Evolutionary conservation across 2,113 vertebrate genomes (phyloP).

Genomic region (Glareola pratincola): DNA sequence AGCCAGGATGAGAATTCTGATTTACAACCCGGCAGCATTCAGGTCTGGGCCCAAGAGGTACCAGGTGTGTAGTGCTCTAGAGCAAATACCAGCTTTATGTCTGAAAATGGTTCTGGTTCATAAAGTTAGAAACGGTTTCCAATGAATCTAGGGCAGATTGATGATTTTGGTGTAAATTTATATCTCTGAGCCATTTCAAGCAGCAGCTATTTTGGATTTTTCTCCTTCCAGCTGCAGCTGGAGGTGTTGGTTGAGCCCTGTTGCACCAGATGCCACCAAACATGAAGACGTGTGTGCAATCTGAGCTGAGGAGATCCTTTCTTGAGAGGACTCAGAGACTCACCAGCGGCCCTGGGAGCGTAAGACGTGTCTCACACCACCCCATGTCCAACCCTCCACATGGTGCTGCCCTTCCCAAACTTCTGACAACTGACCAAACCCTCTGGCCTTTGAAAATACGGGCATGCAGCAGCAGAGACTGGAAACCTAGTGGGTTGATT

Average conservation of each 20-base stretch:
- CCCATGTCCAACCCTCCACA: not conserved
- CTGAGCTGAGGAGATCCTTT: not conserved
- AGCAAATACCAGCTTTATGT: not conserved
- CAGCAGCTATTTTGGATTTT: not conserved
- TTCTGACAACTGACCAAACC: not conserved
- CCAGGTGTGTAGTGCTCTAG: not conserved
- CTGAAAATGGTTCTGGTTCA: not conserved
- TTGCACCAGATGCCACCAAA: not conserved
- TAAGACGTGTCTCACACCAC: not conserved
- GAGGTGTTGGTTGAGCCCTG: not conserved
- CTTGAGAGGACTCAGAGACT: not conserved
- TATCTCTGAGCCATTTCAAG: not conserved
- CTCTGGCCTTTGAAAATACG: not conserved
- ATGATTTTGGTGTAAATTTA: not conserved
- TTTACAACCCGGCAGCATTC: not conserved
- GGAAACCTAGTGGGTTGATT: fast-evolving
- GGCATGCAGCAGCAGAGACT: not conserved
- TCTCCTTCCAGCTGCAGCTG: not conserved
- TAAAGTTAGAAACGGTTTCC: not conserved
- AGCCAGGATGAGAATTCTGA: not conserved
- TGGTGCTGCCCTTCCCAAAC: not conserved
- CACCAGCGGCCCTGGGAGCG: not conserved
- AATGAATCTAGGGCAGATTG: not conserved
- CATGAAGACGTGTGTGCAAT: not conserved
- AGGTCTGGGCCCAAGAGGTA: not conserved